phyloP scores from a whole-genome alignment of 2,113 vertebrate genomes.

The Gasterosteus nipponicus region DNA sequence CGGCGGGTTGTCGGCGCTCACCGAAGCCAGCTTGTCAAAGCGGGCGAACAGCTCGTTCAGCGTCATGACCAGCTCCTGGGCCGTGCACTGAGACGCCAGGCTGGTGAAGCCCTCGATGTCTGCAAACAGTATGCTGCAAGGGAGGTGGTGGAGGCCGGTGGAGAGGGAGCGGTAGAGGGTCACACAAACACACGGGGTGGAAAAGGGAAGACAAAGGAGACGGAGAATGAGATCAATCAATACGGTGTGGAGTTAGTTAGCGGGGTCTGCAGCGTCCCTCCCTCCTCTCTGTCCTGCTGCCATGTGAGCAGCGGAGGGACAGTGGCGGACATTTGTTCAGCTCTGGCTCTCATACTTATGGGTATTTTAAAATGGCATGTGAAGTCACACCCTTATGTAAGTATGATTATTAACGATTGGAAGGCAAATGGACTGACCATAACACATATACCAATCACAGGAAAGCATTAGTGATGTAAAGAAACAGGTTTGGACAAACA shows the following conservation, averaged over 20 bases:
- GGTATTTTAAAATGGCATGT: background rate
- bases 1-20: conserved; percentile 74
- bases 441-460: background rate
- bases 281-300: conserved; percentile 34
- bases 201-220: conserved; percentile 29
- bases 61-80: conserved; percentile 97
- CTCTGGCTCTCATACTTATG: conserved; percentile 63
- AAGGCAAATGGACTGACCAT: background rate
- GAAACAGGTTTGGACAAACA: too few species aligned
- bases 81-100: conserved; percentile 96
- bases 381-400: background rate
- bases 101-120: conserved; percentile 98
- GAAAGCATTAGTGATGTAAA: background rate
- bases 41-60: conserved; percentile 97
- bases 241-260: conserved; percentile 23
- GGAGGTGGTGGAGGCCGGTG: background rate
- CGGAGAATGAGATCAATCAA: conserved; percentile 44
- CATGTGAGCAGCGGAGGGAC: conserved; percentile 38
- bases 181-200: conserved; percentile 16
- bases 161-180: background rate
- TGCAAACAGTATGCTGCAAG: conserved; percentile 92
- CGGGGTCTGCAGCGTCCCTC: conserved; percentile 33
- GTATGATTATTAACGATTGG: too few species aligned
- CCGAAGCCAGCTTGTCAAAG: conserved; percentile 95
- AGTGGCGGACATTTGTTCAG: conserved; percentile 55